Evolutionary conservation across 2,113 vertebrate species (phyloP).

Genomic region (Lepisosteus oculatus): DNA sequence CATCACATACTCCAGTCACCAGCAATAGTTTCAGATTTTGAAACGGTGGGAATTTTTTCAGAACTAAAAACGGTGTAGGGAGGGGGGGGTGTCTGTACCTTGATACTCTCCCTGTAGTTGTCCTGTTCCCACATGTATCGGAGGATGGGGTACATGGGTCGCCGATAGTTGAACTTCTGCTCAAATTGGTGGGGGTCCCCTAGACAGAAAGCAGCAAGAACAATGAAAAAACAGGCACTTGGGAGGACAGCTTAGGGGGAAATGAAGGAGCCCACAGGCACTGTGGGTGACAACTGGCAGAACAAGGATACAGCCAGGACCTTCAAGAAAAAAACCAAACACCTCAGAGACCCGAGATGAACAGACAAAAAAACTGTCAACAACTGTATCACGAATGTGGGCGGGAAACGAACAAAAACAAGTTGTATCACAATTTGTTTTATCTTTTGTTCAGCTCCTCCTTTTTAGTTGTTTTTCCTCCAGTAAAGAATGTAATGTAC

Average conservation of each 20-base stretch:
- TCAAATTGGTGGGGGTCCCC: slow-evolving; percentile 98
- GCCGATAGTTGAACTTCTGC: slow-evolving; percentile 98
- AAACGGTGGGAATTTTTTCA: too few species aligned
- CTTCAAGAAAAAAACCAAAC: background rate
- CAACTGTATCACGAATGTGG: too few species aligned
- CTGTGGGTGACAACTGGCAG: background rate
- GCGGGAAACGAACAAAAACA: too few species aligned
- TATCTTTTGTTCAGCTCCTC: too few species aligned
- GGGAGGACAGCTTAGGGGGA: background rate
- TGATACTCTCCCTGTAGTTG: slow-evolving; percentile 85
- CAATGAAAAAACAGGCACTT: background rate
- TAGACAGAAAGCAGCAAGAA: slow-evolving; percentile 38
- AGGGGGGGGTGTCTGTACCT: slow-evolving; percentile 60
- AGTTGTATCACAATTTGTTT: too few species aligned
- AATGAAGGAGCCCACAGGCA: background rate
- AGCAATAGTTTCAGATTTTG: too few species aligned
- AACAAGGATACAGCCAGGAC: accelerated
- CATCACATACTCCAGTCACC: too few species aligned
- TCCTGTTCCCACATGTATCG: slow-evolving; percentile 93
- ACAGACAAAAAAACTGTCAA: too few species aligned
- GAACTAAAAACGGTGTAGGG: too few species aligned
- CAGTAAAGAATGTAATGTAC: too few species aligned
- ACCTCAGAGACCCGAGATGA: too few species aligned
- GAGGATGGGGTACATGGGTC: slow-evolving; percentile 97
- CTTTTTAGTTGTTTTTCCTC: too few species aligned